Evolutionary conservation across 2,888 invertebrate genomes (phyloP), one percentile per base, ranked within the genome.

Genomic region (Corythucha ciliata): DNA sequence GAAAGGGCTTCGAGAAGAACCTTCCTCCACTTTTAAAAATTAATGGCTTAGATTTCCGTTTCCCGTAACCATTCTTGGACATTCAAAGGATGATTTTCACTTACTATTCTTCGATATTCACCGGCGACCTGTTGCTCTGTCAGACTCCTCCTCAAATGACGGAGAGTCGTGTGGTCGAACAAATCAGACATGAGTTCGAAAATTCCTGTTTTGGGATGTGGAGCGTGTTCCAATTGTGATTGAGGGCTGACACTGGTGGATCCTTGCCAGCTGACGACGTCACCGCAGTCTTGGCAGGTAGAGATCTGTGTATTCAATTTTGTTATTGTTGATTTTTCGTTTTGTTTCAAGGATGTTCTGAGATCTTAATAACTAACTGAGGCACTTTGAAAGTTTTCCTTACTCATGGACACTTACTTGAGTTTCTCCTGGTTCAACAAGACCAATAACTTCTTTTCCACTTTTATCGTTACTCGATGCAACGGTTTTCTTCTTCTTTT

Each of bases 1-100:
- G 46, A 52, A 8, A 79, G 63, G 0, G 82, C 82, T 65, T 83
- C 83, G 64, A 79, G 74, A n/a, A 82, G 66, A 0, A 81, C 82
- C 58, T 76, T 74, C 46, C 76, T 74, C 55, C 78, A 72, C 80
- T 81, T 2, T 2, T 16, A 37, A n/a, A 12, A 12, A 37, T 10
- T 16, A 37, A 14, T 37, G 16, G 16, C 18, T 2, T 14, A 12
- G 16, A 14, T 14, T 36, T 36, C 8, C 16, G 8, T 36, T 10
- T 36, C 37, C 8, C 8, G 12, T 14, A 8, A 16, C 37, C 12
- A 29, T 37, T 8, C 8, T 41, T 20, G 7, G 21, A 21, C 24
- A 20, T 10, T 7, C 21, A 14, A 10, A 21, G 16, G 10, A 24
- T 8, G 41, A 1, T 44, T 0, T 33, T 10, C 20, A 27, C 53